phyloP scores from a whole-genome alignment of 2,113 vertebrate genomes.

The Shinisaurus crocodilurus region DNA sequence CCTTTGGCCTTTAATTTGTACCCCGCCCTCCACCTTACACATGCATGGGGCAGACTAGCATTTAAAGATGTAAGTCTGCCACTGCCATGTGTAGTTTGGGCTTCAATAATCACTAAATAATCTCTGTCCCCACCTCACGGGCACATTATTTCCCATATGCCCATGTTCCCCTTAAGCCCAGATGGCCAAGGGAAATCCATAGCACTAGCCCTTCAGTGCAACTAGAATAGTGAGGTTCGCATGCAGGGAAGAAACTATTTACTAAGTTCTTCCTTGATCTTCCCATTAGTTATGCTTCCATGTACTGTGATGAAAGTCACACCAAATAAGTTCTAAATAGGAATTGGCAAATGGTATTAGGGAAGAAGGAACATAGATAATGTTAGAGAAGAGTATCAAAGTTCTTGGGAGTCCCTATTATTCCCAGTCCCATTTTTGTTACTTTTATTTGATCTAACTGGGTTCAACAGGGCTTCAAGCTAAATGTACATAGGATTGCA shows the following conservation, averaged over 20 bases:
- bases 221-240: not conserved
- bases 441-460: conserved; percentile 29
- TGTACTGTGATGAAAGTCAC: conserved; percentile 20
- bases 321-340: not conserved
- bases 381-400: not conserved
- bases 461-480: not conserved
- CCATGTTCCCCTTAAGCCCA: not conserved
- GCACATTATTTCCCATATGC: not conserved
- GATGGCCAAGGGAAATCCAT: not conserved
- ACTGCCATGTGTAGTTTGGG: not conserved
- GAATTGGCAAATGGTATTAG: not conserved
- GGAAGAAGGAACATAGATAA: conserved; percentile 3
- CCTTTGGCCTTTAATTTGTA: not conserved
- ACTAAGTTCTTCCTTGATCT: not conserved
- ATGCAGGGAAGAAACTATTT: not conserved
- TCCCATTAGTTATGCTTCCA: not conserved
- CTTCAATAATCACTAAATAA: not conserved
- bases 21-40: not conserved
- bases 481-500: not conserved
- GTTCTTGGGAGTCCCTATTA: conserved; percentile 34
- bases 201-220: not conserved
- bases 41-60: not conserved
- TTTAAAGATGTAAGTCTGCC: not conserved
- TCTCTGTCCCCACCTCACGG: not conserved
- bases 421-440: conserved; percentile 21